Base-by-base conservation (phyloP, 1,140 invertebrate genomes). In the Harpegnathos saltator region DNA sequence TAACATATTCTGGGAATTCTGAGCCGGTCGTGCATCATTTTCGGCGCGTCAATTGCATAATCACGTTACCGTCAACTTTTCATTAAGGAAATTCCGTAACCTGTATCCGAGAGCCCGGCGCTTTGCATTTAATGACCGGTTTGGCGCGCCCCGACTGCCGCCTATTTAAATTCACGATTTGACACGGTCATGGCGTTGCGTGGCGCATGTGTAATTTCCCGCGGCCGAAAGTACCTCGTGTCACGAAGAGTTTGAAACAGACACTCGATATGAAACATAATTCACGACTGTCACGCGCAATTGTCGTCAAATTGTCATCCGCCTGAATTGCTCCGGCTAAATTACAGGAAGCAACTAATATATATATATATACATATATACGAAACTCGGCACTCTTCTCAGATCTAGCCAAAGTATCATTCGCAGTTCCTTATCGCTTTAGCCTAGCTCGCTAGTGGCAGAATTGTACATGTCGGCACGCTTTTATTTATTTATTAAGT, bases 151-250 rank as follows among this genome's bases (percentile, higher is more conserved):
- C n/a, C 19, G 7, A 52, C 65, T 24, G 38, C 65, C 66, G 17
- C 14, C 26, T 80, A 80, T 80, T 80, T 80, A 80, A 80, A 80
- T 80, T 71, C 54, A 54, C 75, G 65, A 80, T 80, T 80, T 80
- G 75, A 80, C 75, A 80, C 75, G 75, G 75, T 80, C 75, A 80
- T 38, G 75, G 75, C 44, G 66, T 59, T 71, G 52, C 75, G 22
- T 58, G 75, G 50, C 7, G 33, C 65, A 80, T 65, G 65, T 80
- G 52, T 80, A 80, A 80, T 80, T 69, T 80, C 65, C 71, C 54
- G 54, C 52, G 17, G 17, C 17, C 33, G 65, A 71, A 80, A 80
- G 75, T 80, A 33, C 65, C 75, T 17, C 38, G 33, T 80, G 33
- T 80, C 75, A 80, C 75, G 75, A 80, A 80, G 59, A 71, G 65